A percentile compares a stretch with the other conserved stretches of the same genome.
These are phyloP conservation scores for Thinocorus orbignyianus DNA, from an alignment of 2,113 vertebrate genomes.

Conservation along the genomic window DNA sequence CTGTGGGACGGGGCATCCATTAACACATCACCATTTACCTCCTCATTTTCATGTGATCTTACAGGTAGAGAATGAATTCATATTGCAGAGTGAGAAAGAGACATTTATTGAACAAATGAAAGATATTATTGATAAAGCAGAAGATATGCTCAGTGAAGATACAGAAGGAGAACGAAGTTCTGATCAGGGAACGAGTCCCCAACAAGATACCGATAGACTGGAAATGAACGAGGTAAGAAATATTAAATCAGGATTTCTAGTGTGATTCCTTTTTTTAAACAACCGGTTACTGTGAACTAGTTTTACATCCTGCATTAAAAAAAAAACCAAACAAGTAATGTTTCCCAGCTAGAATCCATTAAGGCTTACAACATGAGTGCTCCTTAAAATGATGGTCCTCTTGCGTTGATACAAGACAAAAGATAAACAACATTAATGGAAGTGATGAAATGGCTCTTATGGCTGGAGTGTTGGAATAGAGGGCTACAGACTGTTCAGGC, in stretches of 20 bases:
- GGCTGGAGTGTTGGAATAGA: too few species aligned
- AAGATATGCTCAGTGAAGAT: constrained; percentile 96
- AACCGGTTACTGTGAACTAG: neutral
- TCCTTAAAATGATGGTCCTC: neutral
- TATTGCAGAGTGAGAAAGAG: constrained; percentile 91
- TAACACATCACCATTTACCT: neutral
- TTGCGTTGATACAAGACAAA: neutral
- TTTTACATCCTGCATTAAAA: neutral
- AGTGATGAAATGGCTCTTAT: too few species aligned
- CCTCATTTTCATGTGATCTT: neutral
- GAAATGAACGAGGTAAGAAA: constrained; percentile 79
- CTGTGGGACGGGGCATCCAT: neutral
- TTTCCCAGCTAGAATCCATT: neutral
- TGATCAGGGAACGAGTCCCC: constrained; percentile 82
- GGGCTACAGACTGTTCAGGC: too few species aligned
- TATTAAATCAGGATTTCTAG: neutral
- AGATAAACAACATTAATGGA: neutral
- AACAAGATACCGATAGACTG: constrained; percentile 72
- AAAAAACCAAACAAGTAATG: neutral
- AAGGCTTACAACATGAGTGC: neutral
- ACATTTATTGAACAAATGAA: constrained; percentile 98
- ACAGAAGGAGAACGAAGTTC: constrained; percentile 84
- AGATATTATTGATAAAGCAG: constrained; percentile 97
- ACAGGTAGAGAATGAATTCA: constrained; percentile 97
- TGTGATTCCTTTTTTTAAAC: neutral